A percentile compares a stretch with the other conserved stretches of the same genome.
Conservation (phyloP, 2,113 vertebrate species). For the Okapia johnstoni region DNA sequence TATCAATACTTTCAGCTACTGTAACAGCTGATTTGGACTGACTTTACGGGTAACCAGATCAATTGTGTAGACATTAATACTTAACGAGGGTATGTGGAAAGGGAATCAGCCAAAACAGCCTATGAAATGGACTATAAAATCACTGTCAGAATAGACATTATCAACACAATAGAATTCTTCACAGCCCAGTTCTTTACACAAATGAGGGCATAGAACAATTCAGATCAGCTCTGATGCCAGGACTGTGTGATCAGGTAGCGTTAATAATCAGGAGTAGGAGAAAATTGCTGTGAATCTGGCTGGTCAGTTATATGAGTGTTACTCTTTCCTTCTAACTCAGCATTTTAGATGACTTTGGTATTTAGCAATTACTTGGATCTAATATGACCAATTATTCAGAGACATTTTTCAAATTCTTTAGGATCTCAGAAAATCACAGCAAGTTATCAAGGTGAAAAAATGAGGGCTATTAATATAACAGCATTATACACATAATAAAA, state of each 20-base stretch:
- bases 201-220: not conserved
- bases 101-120: not conserved
- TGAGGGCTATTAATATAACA: not conserved
- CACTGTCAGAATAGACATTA: not conserved
- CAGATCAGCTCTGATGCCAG: not conserved
- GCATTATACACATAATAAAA: not conserved
- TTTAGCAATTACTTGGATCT: not conserved
- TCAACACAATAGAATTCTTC: not conserved
- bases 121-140: constrained; percentile 21
- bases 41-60: constrained; percentile 24
- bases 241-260: not conserved
- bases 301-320: not conserved
- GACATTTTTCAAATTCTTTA: not conserved
- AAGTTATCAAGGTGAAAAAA: not conserved
- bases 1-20: not conserved
- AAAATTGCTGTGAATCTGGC: not conserved
- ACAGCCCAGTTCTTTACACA: not conserved
- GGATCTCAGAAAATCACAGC: not conserved
- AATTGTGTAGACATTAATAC: not conserved
- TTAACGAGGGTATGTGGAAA: not conserved
- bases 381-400: not conserved
- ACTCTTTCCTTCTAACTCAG: not conserved
- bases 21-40: not conserved
- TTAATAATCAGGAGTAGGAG: not conserved
- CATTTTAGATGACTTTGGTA: not conserved